These are phyloP conservation scores for Channa striata DNA, from an alignment of 2,797 vertebrate species.

Conservation along the genomic window DNA sequence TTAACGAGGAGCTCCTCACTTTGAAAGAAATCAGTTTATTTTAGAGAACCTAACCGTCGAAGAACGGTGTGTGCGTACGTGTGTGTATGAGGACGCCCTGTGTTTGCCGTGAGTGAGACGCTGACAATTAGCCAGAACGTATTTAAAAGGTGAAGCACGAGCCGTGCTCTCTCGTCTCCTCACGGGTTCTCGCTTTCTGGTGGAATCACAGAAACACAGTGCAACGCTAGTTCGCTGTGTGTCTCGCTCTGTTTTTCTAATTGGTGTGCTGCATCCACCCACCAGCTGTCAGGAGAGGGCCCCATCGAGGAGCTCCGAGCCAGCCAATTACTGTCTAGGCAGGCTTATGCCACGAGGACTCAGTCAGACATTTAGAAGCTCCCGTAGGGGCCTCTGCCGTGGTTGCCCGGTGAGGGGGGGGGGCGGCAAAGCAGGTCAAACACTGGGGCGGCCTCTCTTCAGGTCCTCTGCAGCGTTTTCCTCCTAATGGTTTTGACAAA, in stretches of 20 bases:
- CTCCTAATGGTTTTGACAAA: conserved; percentile 70
- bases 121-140: conserved; percentile 18
- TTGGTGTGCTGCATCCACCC: conserved; percentile 73
- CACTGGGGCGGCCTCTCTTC: conserved; percentile 3
- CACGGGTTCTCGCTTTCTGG: conserved; percentile 36
- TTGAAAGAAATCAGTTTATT: neutral
- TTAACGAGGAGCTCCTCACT: conserved; percentile 15
- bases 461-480: conserved; percentile 18
- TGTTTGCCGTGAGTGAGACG: conserved; percentile 9
- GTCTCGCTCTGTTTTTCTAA: conserved; percentile 64
- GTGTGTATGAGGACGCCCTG: neutral
- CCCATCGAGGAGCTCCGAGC: conserved; percentile 59
- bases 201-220: conserved; percentile 46
- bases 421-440: conserved; percentile 67
- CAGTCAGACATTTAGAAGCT: conserved; percentile 58
- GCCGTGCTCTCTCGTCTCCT: conserved; percentile 39
- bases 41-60: neutral
- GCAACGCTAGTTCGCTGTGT: neutral
- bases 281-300: conserved; percentile 71
- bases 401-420: conserved; percentile 48
- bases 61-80: neutral
- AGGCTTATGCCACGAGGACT: conserved; percentile 49
- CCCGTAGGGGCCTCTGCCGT: conserved; percentile 50
- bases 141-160: conserved; percentile 32
- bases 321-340: conserved; percentile 78